phyloP scores from a whole-genome alignment of 2,113 vertebrate genomes.

The Oceanites oceanicus region DNA sequence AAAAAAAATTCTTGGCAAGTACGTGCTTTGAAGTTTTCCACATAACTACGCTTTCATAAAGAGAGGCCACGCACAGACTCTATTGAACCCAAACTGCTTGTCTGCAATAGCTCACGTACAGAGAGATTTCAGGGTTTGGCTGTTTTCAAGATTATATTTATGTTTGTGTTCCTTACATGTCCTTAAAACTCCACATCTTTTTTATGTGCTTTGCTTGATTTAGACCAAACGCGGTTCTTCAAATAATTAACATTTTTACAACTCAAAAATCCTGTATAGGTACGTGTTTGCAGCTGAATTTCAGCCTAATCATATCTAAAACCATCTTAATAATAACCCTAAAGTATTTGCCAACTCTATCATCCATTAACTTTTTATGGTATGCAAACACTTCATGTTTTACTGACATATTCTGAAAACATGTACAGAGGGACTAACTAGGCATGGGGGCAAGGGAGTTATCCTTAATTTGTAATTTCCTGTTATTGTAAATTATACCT shows the following conservation, averaged over 20 bases:
- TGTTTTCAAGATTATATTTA: not conserved
- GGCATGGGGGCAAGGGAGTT: not conserved
- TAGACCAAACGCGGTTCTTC: not conserved
- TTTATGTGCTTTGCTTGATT: not conserved
- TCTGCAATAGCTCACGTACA: not conserved
- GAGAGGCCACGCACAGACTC: not conserved
- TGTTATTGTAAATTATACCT: slow-evolving; percentile 56
- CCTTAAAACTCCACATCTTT: not conserved
- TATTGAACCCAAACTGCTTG: not conserved
- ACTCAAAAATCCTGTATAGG: not conserved
- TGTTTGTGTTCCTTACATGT: not conserved
- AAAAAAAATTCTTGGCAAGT: not conserved
- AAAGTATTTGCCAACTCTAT: not conserved
- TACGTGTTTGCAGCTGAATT: not conserved
- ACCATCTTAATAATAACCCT: not conserved
- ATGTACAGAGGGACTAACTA: not conserved
- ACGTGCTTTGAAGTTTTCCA: not conserved
- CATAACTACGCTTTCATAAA: not conserved
- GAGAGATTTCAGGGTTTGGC: not conserved
- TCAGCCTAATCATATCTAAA: not conserved
- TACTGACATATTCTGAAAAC: not conserved
- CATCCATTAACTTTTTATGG: slow-evolving; percentile 21
- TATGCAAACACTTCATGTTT: not conserved
- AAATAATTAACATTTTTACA: slow-evolving; percentile 1
- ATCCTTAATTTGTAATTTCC: slow-evolving; percentile 48